phyloP scores from a whole-genome alignment of 1,140 invertebrate genomes.

The Hylaeus anthracinus region DNA sequence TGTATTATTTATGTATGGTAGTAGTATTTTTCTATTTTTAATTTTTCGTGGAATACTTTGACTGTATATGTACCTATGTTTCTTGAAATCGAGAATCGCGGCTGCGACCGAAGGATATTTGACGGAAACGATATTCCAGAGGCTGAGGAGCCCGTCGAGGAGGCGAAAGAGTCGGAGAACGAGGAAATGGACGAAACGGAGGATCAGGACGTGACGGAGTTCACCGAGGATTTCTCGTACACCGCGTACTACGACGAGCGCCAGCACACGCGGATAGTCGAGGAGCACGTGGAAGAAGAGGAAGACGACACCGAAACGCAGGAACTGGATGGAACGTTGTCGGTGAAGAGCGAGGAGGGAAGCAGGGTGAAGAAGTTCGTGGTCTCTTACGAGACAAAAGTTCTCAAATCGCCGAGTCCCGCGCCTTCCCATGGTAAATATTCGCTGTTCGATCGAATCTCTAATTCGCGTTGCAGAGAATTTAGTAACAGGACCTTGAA shows the following conservation, averaged over 20 bases:
- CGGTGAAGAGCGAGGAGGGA: slow-evolving; percentile 74
- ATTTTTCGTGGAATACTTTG: no score
- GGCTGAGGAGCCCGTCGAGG: neutral
- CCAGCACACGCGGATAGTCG: slow-evolving; percentile 66
- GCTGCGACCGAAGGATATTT: no score
- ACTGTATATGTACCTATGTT: no score
- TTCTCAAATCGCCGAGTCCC: slow-evolving; percentile 72
- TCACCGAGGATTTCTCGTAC: slow-evolving; percentile 59
- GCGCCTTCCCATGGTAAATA: slow-evolving; percentile 71
- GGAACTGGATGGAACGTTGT: slow-evolving; percentile 74
- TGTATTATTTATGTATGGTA: no score
- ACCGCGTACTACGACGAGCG: slow-evolving; percentile 63
- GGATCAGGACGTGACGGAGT: slow-evolving; percentile 56
- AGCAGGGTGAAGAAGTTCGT: slow-evolving; percentile 77
- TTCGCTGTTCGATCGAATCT: neutral
- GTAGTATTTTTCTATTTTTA: no score
- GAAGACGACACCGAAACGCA: slow-evolving; percentile 71
- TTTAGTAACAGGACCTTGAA: no score
- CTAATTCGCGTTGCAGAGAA: no score
- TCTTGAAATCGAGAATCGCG: no score
- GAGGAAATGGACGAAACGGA: slow-evolving; percentile 47
- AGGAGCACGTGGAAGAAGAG: slow-evolving; percentile 64
- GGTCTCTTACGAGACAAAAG: slow-evolving; percentile 77
- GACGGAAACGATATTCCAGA: neutral
- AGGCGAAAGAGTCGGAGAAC: slow-evolving; percentile 27